A percentile compares a stretch with the other conserved stretches of the same genome.
phyloP scores from a whole-genome alignment of 2,888 invertebrate genomes.

The Agrochola lota region DNA sequence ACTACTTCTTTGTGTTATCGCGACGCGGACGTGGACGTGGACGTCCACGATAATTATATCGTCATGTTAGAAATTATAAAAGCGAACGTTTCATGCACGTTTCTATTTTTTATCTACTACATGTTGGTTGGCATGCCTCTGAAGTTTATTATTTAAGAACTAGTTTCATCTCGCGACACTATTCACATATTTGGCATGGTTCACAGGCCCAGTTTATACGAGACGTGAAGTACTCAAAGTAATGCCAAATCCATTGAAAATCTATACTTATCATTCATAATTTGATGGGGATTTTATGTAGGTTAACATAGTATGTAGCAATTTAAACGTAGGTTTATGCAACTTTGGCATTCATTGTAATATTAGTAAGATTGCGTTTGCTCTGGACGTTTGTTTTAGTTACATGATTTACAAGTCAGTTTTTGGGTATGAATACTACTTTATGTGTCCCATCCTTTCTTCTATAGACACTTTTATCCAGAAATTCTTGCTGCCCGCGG shows the following conservation, averaged over 20 bases:
- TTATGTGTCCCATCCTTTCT: too few relatives aligned
- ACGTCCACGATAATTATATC: too few relatives aligned
- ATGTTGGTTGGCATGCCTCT: constrained; percentile 8
- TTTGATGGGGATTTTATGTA: neutral
- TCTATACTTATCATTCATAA: constrained; percentile 2
- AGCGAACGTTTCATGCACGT: neutral
- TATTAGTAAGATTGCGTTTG: neutral
- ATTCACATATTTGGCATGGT: constrained; percentile 2
- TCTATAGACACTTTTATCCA: neutral
- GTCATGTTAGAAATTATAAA: too few relatives aligned
- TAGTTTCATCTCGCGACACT: constrained; percentile 4
- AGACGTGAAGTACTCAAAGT: neutral
- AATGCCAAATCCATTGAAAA: constrained; percentile 7
- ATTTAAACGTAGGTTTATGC: neutral
- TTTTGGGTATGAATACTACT: neutral
- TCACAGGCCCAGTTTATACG: neutral
- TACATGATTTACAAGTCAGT: neutral
- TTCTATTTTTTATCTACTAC: neutral
- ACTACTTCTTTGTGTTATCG: too few relatives aligned
- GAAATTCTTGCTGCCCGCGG: too few relatives aligned
- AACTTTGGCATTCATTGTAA: neutral
- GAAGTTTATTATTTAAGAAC: constrained; percentile 27
- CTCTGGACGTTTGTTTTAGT: neutral
- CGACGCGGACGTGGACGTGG: too few relatives aligned
- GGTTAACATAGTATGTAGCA: neutral